Base-by-base conservation (phyloP, 2,888 invertebrate species). In the Megaustenia siamemsis region DNA sequence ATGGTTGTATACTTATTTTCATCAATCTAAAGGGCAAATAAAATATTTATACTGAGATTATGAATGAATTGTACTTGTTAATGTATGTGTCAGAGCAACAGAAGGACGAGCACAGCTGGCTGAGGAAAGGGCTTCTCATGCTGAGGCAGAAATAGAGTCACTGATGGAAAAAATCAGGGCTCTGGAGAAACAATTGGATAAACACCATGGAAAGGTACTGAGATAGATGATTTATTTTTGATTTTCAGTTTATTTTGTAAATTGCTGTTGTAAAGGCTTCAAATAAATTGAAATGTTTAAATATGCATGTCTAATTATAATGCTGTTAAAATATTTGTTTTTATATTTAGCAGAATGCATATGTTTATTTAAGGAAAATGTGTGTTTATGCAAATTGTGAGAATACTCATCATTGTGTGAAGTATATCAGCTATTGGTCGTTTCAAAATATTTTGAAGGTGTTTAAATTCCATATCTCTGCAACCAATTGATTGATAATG, bases 41-140 rank as follows among this genome's bases (percentile, higher is more conserved):
- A 68, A 35, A 5, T 40, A 15, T 5, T 21, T 43, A 21, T 40
- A 5, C 15, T 69, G 40, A 38, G 18, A 6, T 38, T 24, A 40
- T 21, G 24, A 4, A 69, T 45, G 24, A 15, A 53, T 78, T 49
- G n/a, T 35, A 63, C 49, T 38, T 78, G 53, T n/a, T n/a, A n/a
- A n/a, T n/a, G n/a, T 77, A 82, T 73, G 43, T 40, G 53, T 45
- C 87, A 93, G 93, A 77, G 79, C 86, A 24, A 91, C 93, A 24
- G 93, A 93, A 86, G 90, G 92, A 83, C 83, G 93, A 73, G 93
- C 93, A 5, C 92, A 93, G 84, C 66, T 75, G n/a, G 91, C 92
- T 3, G 93, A 93, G 69, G 91, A 91, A 35, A 78, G 89, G 71
- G 91, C 91, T n/a, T 86, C 90, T 2, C 85, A 84, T 38, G 89